These are phyloP conservation scores for Anoplopoma fimbria DNA, from an alignment of 2,113 vertebrate species.

Conservation along the genomic window DNA sequence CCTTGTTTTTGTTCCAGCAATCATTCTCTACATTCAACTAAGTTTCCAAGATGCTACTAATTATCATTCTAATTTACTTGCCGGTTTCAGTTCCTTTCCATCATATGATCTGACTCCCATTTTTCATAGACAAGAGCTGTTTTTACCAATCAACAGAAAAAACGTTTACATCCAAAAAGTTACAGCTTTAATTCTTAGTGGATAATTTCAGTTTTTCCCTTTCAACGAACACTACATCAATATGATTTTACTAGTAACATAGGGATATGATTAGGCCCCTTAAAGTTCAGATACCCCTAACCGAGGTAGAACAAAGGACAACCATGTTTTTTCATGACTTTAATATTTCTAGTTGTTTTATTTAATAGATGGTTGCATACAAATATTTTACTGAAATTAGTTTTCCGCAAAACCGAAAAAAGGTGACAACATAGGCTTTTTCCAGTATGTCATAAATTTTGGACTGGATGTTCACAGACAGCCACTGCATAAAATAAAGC, in stretches of 20 bases:
- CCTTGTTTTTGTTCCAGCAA: background rate
- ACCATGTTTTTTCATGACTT: no score
- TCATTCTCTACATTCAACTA: background rate
- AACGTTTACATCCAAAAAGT: background rate
- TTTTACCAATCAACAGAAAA: background rate
- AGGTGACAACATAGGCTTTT: no score
- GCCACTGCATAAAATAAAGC: no score
- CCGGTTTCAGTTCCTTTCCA: background rate
- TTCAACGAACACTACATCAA: background rate
- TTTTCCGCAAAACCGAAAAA: no score
- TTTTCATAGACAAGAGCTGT: background rate
- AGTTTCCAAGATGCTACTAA: background rate
- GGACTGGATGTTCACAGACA: no score
- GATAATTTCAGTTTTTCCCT: background rate
- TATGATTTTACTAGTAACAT: background rate
- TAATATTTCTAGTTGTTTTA: no score
- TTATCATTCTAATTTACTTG: conserved; percentile 18
- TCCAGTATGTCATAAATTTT: no score
- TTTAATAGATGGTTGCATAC: no score
- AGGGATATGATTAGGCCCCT: background rate
- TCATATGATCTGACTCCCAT: background rate
- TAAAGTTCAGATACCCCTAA: no score
- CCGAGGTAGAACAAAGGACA: no score
- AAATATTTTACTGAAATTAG: no score
- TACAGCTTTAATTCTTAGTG: background rate